These are phyloP conservation scores for Coenonympha glycerion DNA, from an alignment of 2,888 invertebrate species.

Conservation along the genomic window DNA sequence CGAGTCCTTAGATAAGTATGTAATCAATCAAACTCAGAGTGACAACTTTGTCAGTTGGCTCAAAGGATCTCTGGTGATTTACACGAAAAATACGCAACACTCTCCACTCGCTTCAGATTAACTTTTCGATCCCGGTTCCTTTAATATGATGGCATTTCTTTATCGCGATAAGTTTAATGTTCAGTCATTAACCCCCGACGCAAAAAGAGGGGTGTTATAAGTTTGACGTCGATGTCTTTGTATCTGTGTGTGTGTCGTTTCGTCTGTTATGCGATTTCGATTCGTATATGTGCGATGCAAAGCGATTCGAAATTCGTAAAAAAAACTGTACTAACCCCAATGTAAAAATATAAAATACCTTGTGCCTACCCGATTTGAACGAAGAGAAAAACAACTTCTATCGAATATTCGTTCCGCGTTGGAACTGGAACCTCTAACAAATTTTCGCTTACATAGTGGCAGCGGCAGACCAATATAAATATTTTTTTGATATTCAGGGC, in stretches of 20 bases:
- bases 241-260: too few species aligned
- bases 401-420: slow-evolving; percentile 2
- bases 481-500: slow-evolving; percentile 1
- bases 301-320: too few species aligned
- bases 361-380: neutral
- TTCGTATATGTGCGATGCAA: too few species aligned
- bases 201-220: too few species aligned
- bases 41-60: slow-evolving; percentile 44
- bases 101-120: slow-evolving; percentile 31
- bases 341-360: too few species aligned
- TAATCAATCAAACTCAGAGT: slow-evolving; percentile 46
- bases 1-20: slow-evolving; percentile 26
- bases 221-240: too few species aligned
- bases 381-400: neutral
- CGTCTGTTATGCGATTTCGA: too few species aligned
- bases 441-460: neutral
- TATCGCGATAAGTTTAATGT: slow-evolving; percentile 8
- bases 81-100: slow-evolving; percentile 34
- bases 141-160: slow-evolving; percentile 17
- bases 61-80: slow-evolving; percentile 34
- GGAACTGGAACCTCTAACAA: neutral
- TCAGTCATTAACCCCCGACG: neutral
- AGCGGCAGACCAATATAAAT: slow-evolving; percentile 1
- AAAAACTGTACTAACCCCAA: too few species aligned
- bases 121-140: slow-evolving; percentile 27